Percentiles rank a stretch among this genome's conserved stretches.
Evolutionary conservation across 2,113 vertebrate species (phyloP).

Genomic region (Rhinolophus sinicus): DNA sequence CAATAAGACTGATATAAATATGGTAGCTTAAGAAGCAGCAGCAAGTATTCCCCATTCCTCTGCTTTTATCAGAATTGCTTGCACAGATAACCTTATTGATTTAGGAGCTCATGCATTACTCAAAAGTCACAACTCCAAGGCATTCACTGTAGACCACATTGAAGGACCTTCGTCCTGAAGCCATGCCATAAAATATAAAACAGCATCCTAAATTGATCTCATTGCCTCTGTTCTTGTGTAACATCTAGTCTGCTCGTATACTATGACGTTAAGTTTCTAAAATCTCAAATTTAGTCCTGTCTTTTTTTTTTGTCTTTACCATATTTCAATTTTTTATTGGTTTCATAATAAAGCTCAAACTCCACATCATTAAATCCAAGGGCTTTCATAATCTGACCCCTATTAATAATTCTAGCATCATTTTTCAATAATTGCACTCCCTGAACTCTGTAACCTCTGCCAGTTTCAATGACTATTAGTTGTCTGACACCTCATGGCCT

Average conservation of each 20-base stretch:
- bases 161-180: not conserved
- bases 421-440: not conserved
- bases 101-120: not conserved
- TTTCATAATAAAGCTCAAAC: slow-evolving; percentile 13
- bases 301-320: not conserved
- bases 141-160: not conserved
- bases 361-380: not conserved
- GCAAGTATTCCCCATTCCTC: not conserved
- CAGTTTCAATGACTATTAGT: not conserved
- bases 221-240: not conserved
- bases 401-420: not conserved
- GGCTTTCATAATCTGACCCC: not conserved
- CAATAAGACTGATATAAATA: not conserved
- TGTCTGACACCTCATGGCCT: not conserved
- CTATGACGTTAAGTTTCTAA: not conserved
- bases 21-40: not conserved
- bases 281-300: not conserved
- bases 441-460: not conserved
- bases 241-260: not conserved
- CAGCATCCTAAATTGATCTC: not conserved
- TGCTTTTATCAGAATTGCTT: not conserved
- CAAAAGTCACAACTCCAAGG: not conserved
- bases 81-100: not conserved
- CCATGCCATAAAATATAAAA: not conserved
- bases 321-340: not conserved